Evolutionary conservation across 2,888 invertebrate genomes (phyloP), one percentile per base, ranked within the genome.

Genomic region (Euzophera pinguis): DNA sequence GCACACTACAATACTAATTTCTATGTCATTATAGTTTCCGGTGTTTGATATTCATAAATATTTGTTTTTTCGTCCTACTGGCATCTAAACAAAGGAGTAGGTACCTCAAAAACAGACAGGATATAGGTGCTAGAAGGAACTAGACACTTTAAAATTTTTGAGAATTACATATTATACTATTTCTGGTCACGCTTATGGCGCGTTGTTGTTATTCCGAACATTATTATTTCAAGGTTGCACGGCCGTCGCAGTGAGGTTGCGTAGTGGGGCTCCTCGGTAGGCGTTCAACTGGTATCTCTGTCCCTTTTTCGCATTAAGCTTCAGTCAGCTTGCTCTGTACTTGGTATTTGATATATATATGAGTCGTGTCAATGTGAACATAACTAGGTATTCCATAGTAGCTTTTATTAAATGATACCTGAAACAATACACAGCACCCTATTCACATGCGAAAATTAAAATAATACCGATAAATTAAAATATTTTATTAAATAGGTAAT

Each of bases 201-300:
- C 88, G 87, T 85, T 89, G 88, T 88, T 84, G 84, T 83, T 90
- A 89, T 90, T 87, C 89, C 81, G 85, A 84, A 87, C 90, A 90
- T 90, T 90, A 89, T 89, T 89, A 89, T 90, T 90, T 90, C 90
- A 90, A 90, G 90, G 90, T 90, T 89, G 89, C 80, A 79, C 82
- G 84, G 85, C 83, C 86, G 89, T 81, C 88, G 86, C 88, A 81
- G 82, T 85, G 84, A 87, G 83, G 85, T 88, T 88, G 86, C 87
- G 86, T 83, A 84, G 89, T 86, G 89, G 87, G 88, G 87, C 88
- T 88, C 89, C 85, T 83, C 88, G 84, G 81, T 84, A 84, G 87
- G 86, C 89, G 87, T 79, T 81, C 79, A 69, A 78, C 79, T 81
- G 73, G 75, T 88, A 84, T 85, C 74, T 81, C 86, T 73, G 85